phyloP scores from a whole-genome alignment of 2,888 invertebrate genomes.

The Smittia sp. region DNA sequence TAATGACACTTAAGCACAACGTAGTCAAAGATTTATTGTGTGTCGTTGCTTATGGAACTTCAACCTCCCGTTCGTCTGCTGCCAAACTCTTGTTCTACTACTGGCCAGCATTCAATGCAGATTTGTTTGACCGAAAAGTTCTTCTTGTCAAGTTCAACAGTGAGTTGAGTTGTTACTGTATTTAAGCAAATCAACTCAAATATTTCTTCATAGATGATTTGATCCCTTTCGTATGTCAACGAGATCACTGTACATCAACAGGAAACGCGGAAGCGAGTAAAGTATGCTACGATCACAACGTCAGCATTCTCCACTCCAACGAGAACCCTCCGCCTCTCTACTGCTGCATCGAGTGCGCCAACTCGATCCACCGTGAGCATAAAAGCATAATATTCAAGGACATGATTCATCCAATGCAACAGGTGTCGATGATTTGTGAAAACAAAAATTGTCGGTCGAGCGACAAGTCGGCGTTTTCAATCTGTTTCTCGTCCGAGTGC shows the following conservation, averaged over 20 bases:
- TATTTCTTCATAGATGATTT: slow-evolving; percentile 62
- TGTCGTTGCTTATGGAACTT: slow-evolving; percentile 95
- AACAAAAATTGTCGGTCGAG: slow-evolving; percentile 93
- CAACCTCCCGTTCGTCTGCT: slow-evolving; percentile 89
- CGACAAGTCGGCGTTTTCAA: slow-evolving; percentile 89
- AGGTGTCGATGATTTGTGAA: slow-evolving; percentile 92
- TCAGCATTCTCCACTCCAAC: slow-evolving; percentile 80
- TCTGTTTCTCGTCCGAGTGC: slow-evolving; percentile 96
- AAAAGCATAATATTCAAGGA: slow-evolving; percentile 82
- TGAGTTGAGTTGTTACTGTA: slow-evolving; percentile 52
- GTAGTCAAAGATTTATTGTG: slow-evolving; percentile 91
- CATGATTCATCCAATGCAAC: slow-evolving; percentile 88
- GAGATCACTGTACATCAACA: slow-evolving; percentile 86
- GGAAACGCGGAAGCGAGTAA: slow-evolving; percentile 85
- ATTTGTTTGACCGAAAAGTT: slow-evolving; percentile 84
- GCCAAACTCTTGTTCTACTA: slow-evolving; percentile 97
- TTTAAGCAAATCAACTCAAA: too few species aligned
- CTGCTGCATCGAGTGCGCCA: slow-evolving; percentile 93
- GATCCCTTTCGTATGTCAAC: slow-evolving; percentile 81
- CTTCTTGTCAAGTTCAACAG: slow-evolving; percentile 84
- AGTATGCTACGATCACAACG: slow-evolving; percentile 91
- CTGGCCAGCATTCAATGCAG: slow-evolving; percentile 97
- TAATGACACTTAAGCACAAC: slow-evolving; percentile 90
- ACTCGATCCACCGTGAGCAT: slow-evolving; percentile 84
- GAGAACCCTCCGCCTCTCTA: slow-evolving; percentile 93